These are phyloP conservation scores for Calameuta idolon DNA, from an alignment of 2,888 invertebrate species.

Conservation along the genomic window DNA sequence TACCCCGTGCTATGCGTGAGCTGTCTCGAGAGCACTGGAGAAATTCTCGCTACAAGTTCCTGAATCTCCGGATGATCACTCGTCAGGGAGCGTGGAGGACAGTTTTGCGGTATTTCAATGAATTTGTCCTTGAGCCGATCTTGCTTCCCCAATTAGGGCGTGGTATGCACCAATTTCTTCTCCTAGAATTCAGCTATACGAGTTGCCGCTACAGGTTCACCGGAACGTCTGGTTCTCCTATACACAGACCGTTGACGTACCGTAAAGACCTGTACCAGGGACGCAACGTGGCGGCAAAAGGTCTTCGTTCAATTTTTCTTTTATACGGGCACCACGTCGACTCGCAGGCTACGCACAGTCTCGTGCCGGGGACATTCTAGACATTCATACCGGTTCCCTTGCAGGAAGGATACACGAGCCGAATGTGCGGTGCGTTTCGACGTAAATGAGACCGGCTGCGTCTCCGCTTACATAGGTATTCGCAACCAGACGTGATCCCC, in stretches of 20 bases:
- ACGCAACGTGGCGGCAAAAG: background rate
- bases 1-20: background rate
- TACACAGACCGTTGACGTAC: background rate
- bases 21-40: background rate
- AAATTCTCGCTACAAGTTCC: background rate
- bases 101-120: background rate
- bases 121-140: background rate
- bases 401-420: conserved; percentile 19
- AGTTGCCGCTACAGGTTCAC: background rate
- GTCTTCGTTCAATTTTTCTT: background rate
- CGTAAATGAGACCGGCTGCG: conserved; percentile 43
- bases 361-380: conserved; percentile 1
- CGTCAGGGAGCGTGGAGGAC: background rate
- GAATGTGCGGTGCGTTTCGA: conserved; percentile 33
- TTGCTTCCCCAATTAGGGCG: background rate
- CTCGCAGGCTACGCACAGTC: background rate
- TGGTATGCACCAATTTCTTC: background rate
- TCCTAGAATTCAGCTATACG: background rate
- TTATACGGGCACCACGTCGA: background rate
- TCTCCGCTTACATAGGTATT: conserved; percentile 52
- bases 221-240: background rate
- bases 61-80: background rate
- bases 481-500: conserved; percentile 40
- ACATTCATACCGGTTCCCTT: conserved; percentile 24
- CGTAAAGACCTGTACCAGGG: background rate